Evolutionary conservation across 2,888 invertebrate species (phyloP), one percentile per base, ranked within the genome.

Genomic region (Clunio marinus): DNA sequence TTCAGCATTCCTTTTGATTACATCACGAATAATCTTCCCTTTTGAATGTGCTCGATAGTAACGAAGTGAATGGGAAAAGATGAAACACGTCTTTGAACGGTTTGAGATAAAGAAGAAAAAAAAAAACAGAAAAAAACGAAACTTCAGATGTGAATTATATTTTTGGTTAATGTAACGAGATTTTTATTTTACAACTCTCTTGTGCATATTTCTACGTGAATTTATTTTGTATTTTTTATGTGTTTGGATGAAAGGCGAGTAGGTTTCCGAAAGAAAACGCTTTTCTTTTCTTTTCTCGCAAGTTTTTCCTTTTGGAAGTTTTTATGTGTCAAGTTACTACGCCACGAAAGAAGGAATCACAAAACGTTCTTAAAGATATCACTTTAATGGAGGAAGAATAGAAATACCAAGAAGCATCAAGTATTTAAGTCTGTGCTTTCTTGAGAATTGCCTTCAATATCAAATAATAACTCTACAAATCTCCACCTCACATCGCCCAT

Each of bases 151-250:
- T 68, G 57, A 68, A 41, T 57, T 68, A 68, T 66, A 66, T 51
- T 66, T 66, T 68, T 58, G 68, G 68, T 68, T 68, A 68, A 68
- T 68, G 68, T 68, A 68, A 68, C 58, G 45, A 68, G 68, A 68
- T 68, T 68, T 68, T 68, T 68, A 68, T 68, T 68, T 68, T 68
- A 68, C 58, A 22, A 28, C 68, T 68, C 68, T 58, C 58, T 27
- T 37, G 68, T 41, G 68, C 58, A 68, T 68, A 57, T 68, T 68
- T 68, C 58, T 68, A 68, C 68, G 68, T 68, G 68, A 68, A 68
- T 68, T 58, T 68, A 68, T 68, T 58, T 58, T 68, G 58, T 58
- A 37, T 7, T 25, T 20, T 45, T 45, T 25, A 28, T 35, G 25
- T 24, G 27, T 45, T 22, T 15, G 24, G 32, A 27, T n/a, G 63